These are phyloP conservation scores for Latrodectus elegans DNA, from an alignment of 2,888 invertebrate species.

Conservation along the genomic window DNA sequence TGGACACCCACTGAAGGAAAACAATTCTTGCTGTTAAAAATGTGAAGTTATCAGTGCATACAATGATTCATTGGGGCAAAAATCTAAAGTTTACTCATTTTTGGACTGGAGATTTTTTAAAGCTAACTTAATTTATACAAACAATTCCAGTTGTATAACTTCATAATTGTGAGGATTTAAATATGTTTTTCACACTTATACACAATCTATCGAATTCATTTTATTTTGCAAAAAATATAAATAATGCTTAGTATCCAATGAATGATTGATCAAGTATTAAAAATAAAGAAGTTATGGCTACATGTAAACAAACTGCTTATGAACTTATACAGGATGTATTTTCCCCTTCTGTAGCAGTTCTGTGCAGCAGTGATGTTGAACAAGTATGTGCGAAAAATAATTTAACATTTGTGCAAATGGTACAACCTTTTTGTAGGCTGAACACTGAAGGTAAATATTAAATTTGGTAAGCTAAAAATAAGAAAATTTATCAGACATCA, in stretches of 20 bases:
- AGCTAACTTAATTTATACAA: not conserved
- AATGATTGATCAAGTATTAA: not conserved
- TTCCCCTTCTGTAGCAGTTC: slow-evolving; percentile 90
- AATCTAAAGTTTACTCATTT: not conserved
- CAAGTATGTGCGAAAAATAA: slow-evolving; percentile 91
- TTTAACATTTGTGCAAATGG: slow-evolving; percentile 89
- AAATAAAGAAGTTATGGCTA: slow-evolving; percentile 75
- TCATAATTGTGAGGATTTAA: not conserved
- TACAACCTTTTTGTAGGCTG: slow-evolving; percentile 90
- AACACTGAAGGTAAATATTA: slow-evolving; percentile 81
- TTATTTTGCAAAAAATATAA: not conserved
- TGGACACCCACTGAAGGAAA: slow-evolving; percentile 4
- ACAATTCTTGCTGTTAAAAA: not conserved
- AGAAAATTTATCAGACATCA: no score
- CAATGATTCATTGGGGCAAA: not conserved
- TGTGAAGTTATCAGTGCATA: slow-evolving; percentile 5
- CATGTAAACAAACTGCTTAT: slow-evolving; percentile 75
- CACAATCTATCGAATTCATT: not conserved
- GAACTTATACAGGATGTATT: slow-evolving; percentile 93
- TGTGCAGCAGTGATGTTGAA: slow-evolving; percentile 88
- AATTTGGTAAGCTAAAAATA: not conserved
- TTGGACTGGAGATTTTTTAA: not conserved
- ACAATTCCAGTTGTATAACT: no score
- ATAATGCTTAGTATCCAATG: not conserved
- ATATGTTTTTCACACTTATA: not conserved